A percentile compares a stretch with the other conserved stretches of the same genome.
These are phyloP conservation scores for Mycteria americana DNA, from an alignment of 2,797 vertebrate genomes.

Conservation along the genomic window DNA sequence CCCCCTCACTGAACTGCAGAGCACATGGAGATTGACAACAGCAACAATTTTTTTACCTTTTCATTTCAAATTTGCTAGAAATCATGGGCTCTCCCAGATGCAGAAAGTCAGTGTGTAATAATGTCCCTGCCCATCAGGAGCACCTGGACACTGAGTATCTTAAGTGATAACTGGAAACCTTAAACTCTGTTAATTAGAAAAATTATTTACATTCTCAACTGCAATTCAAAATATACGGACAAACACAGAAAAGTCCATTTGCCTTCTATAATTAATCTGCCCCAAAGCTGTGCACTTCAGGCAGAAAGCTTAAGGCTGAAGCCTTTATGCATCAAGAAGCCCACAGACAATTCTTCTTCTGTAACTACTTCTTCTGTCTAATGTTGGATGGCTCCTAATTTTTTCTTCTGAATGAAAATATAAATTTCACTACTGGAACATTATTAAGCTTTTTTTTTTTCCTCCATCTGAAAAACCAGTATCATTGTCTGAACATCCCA, in stretches of 20 bases:
- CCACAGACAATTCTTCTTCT: background rate
- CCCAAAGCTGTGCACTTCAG: background rate
- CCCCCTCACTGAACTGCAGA: background rate
- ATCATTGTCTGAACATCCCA: background rate
- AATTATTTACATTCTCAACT: background rate
- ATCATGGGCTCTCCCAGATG: background rate
- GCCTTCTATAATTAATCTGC: background rate
- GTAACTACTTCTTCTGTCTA: background rate
- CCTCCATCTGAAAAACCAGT: background rate
- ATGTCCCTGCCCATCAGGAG: background rate
- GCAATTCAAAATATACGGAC: background rate
- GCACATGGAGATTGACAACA: fast-evolving
- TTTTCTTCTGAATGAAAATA: background rate
- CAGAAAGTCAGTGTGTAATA: background rate
- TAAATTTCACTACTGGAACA: background rate
- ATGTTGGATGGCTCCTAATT: background rate
- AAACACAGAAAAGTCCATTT: background rate
- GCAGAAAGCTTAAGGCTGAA: background rate
- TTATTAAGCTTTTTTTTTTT: background rate
- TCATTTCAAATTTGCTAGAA: background rate
- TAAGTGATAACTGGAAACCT: background rate
- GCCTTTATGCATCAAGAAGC: background rate
- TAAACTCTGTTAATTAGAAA: background rate
- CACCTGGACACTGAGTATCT: fast-evolving
- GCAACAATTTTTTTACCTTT: background rate